These are phyloP conservation scores for Lipophrys pholis DNA, from an alignment of 2,113 vertebrate genomes.

Conservation along the genomic window DNA sequence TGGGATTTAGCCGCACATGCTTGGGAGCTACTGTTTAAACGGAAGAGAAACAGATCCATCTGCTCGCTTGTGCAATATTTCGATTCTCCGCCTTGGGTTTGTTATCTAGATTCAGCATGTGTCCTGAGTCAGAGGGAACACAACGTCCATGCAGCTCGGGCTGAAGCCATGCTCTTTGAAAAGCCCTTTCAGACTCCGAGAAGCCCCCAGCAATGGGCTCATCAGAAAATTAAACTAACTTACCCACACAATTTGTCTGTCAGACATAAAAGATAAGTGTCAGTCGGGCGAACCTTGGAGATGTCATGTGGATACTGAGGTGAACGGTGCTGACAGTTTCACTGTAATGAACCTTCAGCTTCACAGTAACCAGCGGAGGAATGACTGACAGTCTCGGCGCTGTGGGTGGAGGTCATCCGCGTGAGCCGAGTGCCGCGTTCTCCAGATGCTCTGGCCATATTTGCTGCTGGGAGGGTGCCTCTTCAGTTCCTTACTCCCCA, in stretches of 20 bases:
- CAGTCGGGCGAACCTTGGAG: neutral
- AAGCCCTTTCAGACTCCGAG: neutral
- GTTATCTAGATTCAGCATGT: constrained; percentile 3
- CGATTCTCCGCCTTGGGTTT: neutral
- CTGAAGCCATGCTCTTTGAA: no score
- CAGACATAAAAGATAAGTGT: constrained; percentile 22
- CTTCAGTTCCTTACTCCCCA: constrained; percentile 62
- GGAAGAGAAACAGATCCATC: constrained; percentile 35
- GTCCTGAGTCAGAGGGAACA: constrained; percentile 2
- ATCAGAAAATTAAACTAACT: constrained; percentile 10
- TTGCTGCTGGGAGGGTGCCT: constrained; percentile 46
- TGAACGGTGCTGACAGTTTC: constrained; percentile 24
- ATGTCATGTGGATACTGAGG: constrained; percentile 11
- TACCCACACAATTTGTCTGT: constrained; percentile 8
- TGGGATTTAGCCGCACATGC: constrained; percentile 33
- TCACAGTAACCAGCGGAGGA: constrained; percentile 14
- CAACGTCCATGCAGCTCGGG: neutral
- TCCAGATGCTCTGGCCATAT: constrained; percentile 50
- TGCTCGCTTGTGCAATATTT: constrained; percentile 9
- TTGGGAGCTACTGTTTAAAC: constrained; percentile 37
- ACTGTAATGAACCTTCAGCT: constrained; percentile 25
- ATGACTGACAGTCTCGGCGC: constrained; percentile 49
- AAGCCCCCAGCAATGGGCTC: constrained; percentile 1
- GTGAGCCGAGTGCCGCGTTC: constrained; percentile 17
- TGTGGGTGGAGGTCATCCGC: constrained; percentile 46